Percentiles rank a stretch among this genome's conserved stretches.
These are phyloP conservation scores for Rhagophthalmus giganteus DNA, from an alignment of 2,888 invertebrate species.

Conservation along the genomic window DNA sequence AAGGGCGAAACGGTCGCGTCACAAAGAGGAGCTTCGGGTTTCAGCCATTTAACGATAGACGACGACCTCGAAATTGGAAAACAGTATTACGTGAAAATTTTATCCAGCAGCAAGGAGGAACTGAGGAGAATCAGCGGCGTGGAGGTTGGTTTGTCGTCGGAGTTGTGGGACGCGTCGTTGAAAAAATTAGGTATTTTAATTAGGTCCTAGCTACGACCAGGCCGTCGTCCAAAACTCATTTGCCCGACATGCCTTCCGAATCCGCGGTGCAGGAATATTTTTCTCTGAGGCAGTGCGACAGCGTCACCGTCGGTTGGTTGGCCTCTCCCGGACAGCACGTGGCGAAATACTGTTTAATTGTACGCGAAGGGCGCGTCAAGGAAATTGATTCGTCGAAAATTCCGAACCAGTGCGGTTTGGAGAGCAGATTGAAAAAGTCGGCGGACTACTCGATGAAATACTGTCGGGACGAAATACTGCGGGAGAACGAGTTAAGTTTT, in stretches of 20 bases:
- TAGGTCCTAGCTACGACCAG: conserved; percentile 59
- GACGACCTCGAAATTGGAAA: too few relatives aligned
- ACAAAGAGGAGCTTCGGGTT: too few relatives aligned
- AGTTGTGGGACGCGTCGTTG: too few relatives aligned
- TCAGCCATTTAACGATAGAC: too few relatives aligned
- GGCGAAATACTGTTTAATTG: conserved; percentile 52
- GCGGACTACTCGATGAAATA: conserved; percentile 51
- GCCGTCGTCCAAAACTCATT: conserved; percentile 50
- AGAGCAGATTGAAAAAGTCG: conserved; percentile 52
- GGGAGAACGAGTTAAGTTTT: conserved; percentile 41
- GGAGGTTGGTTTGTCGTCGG: conserved; percentile 58
- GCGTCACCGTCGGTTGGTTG: conserved; percentile 63
- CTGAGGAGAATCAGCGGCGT: conserved; percentile 57
- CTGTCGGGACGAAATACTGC: conserved; percentile 49
- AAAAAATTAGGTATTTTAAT: too few relatives aligned
- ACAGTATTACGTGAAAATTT: too few relatives aligned
- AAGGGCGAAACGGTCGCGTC: too few relatives aligned
- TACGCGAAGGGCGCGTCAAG: conserved; percentile 48
- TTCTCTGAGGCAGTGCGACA: conserved; percentile 57
- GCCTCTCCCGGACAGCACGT: conserved; percentile 56
- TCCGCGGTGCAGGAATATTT: conserved; percentile 59
- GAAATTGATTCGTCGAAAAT: conserved; percentile 45
- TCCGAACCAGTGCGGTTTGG: conserved; percentile 57
- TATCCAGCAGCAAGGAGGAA: conserved; percentile 60
- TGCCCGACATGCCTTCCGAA: conserved; percentile 61